Evolutionary conservation across 2,113 vertebrate genomes (phyloP).

Genomic region (Boulengeromyrus knoepffleri): DNA sequence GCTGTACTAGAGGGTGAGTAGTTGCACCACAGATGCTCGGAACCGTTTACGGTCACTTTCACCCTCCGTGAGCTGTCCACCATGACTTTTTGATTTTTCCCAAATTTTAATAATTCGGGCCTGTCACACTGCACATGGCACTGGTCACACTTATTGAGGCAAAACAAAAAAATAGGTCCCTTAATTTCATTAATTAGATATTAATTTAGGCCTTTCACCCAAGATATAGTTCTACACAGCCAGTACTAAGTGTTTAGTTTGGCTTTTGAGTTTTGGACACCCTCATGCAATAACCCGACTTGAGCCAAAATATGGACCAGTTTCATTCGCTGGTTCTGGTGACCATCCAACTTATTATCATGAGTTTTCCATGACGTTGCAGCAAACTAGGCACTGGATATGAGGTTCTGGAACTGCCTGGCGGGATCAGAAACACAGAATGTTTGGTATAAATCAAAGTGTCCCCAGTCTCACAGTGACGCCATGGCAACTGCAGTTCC

Average conservation of each 20-base stretch:
- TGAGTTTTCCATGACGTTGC: constrained; percentile 13
- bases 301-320: background rate
- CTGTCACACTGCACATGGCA: constrained; percentile 24
- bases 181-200: constrained; percentile 29
- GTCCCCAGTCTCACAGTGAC: background rate
- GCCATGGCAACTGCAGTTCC: background rate
- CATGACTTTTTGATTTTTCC: background rate
- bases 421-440: constrained; percentile 11
- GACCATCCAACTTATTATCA: constrained; percentile 21
- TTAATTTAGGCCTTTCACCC: background rate
- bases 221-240: constrained; percentile 37
- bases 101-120: background rate
- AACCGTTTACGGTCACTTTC: background rate
- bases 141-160: constrained; percentile 32
- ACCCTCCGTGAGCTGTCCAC: background rate
- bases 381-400: constrained; percentile 53
- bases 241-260: constrained; percentile 35
- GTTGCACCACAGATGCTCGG: constrained; percentile 37
- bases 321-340: constrained; percentile 14
- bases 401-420: constrained; percentile 58
- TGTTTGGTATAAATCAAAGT: constrained; percentile 31
- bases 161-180: constrained; percentile 30
- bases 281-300: constrained; percentile 6
- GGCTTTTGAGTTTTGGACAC: constrained; percentile 47
- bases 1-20: background rate